Conservation (phyloP, 2,797 vertebrate genomes). For the Sternotherus odoratus region DNA sequence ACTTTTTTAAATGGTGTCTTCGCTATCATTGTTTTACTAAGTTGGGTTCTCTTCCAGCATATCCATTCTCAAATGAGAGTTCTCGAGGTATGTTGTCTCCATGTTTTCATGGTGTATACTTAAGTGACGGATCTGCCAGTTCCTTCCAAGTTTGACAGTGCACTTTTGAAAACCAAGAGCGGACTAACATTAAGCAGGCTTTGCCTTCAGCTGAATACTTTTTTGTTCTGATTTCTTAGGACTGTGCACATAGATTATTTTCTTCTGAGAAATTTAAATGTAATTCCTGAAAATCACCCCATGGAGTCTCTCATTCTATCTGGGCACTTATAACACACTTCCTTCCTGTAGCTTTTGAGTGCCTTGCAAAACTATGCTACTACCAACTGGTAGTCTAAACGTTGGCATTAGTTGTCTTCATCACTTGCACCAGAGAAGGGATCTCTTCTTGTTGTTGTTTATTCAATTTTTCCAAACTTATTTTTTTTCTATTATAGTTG, state of each 20-base stretch:
- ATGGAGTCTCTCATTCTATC: not conserved
- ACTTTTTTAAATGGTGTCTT: not conserved
- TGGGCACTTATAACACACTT: not conserved
- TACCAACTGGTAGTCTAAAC: not conserved
- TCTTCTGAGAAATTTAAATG: not conserved
- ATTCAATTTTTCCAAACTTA: no score
- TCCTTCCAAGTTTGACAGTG: not conserved
- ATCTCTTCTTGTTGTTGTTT: no score
- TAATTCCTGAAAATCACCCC: not conserved
- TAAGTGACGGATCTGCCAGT: not conserved
- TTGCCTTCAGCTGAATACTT: not conserved
- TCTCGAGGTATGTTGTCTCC: not conserved
- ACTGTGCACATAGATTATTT: not conserved
- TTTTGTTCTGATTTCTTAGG: not conserved
- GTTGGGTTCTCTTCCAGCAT: not conserved
- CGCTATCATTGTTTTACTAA: not conserved
- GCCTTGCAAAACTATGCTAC: not conserved
- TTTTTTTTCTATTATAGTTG: not conserved
- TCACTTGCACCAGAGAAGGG: not conserved
- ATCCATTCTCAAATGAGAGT: not conserved
- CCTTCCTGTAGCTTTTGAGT: not conserved
- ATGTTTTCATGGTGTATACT: not conserved
- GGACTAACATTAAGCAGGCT: not conserved
- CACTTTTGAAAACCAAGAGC: not conserved
- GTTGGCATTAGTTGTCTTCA: not conserved